phyloP scores from a whole-genome alignment of 2,797 vertebrate species.

The Holocentrus rufus region DNA sequence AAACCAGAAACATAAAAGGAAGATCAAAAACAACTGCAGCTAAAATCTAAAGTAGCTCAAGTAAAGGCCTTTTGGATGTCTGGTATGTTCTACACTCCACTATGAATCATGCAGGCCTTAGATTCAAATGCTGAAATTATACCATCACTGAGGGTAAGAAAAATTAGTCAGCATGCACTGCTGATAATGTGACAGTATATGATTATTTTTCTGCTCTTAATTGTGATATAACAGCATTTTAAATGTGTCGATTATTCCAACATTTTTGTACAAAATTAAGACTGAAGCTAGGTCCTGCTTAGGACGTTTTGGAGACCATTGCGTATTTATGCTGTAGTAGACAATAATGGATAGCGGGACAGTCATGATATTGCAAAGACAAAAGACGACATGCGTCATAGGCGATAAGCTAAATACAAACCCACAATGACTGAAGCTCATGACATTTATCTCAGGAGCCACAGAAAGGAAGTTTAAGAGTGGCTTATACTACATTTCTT shows the following conservation, averaged over 20 bases:
- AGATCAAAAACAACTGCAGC: no score
- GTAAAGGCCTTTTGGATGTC: not conserved
- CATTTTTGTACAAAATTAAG: not conserved
- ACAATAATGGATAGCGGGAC: not conserved
- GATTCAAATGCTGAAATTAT: not conserved
- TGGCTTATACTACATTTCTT: conserved; percentile 42
- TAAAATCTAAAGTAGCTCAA: no score
- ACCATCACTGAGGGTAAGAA: not conserved
- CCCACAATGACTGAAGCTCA: conserved; percentile 6
- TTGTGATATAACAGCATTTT: not conserved
- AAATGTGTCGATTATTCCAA: not conserved
- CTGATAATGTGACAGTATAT: not conserved
- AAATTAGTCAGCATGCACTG: not conserved
- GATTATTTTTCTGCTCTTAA: not conserved
- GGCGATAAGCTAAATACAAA: conserved; percentile 16
- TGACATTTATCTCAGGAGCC: conserved; percentile 24
- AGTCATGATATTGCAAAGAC: conserved; percentile 14
- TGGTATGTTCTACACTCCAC: not conserved
- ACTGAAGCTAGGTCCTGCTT: not conserved
- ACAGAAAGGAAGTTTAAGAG: conserved; percentile 35
- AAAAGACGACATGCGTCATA: conserved; percentile 1
- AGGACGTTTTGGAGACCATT: not conserved
- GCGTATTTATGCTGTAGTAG: not conserved
- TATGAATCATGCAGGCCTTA: not conserved
- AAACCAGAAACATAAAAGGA: no score